A percentile compares a stretch with the other conserved stretches of the same genome.
Conservation (phyloP, 2,113 vertebrate species). For the Antidorcas marsupialis region DNA sequence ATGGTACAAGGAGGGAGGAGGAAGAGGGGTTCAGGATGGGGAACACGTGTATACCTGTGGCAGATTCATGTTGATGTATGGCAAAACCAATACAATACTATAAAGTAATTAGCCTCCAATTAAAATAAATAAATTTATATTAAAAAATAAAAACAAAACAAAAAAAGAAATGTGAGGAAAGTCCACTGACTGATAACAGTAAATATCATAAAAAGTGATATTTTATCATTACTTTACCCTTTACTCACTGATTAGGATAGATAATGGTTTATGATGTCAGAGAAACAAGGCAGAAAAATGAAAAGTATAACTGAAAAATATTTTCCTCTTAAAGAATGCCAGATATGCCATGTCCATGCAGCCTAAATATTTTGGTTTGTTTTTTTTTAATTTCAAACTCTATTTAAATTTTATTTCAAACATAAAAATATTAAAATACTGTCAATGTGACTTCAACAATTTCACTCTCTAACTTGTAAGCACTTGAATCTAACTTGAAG, state of each 20-base stretch:
- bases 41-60: no score
- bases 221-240: slow-evolving; percentile 57
- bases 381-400: background rate
- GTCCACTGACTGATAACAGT: background rate
- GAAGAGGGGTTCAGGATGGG: no score
- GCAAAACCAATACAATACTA: no score
- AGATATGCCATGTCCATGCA: background rate
- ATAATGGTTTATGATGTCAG: slow-evolving; percentile 39
- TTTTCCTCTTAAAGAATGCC: background rate
- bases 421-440: background rate
- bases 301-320: slow-evolving; percentile 34
- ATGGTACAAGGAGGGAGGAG: no score
- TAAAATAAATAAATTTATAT: no score
- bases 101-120: no score
- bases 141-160: slow-evolving; percentile 16
- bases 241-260: background rate
- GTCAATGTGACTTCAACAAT: background rate
- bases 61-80: no score
- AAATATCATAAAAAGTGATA: slow-evolving; percentile 29
- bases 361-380: background rate
- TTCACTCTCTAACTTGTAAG: background rate
- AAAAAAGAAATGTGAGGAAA: slow-evolving; percentile 56
- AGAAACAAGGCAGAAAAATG: slow-evolving; percentile 8
- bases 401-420: slow-evolving; percentile 7
- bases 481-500: background rate